Evolutionary conservation across 2,113 vertebrate species (phyloP).

Genomic region (Peromyscus maniculatus): DNA sequence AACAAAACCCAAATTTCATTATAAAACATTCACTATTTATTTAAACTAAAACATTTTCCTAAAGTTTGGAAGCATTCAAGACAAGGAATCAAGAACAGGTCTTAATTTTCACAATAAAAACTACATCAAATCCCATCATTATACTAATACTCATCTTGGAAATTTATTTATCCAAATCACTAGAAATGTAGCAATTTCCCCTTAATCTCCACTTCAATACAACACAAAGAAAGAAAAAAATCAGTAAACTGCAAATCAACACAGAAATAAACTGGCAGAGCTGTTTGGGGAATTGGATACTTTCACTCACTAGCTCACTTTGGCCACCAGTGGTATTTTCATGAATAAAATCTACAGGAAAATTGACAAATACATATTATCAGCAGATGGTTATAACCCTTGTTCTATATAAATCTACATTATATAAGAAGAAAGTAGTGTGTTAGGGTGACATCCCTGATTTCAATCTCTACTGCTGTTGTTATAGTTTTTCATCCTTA

Average conservation of each 20-base stretch:
- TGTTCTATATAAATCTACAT: slow-evolving; percentile 64
- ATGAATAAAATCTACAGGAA: slow-evolving; percentile 63
- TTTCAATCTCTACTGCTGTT: slow-evolving; percentile 54
- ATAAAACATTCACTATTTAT: slow-evolving; percentile 18
- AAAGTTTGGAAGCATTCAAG: slow-evolving; percentile 33
- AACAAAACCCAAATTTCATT: background rate
- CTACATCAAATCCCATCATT: background rate
- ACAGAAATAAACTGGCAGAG: slow-evolving; percentile 51
- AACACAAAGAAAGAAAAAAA: background rate
- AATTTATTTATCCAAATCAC: slow-evolving; percentile 42
- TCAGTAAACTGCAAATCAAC: slow-evolving; percentile 38
- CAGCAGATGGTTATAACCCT: slow-evolving; percentile 47
- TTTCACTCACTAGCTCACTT: slow-evolving; percentile 57
- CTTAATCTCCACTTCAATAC: slow-evolving; percentile 6
- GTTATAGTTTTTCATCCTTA: slow-evolving; percentile 28
- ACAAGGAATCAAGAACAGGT: background rate
- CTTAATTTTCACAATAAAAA: slow-evolving; percentile 31
- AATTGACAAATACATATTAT: slow-evolving; percentile 69
- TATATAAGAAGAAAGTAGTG: slow-evolving; percentile 67
- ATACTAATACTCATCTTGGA: background rate
- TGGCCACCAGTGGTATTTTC: slow-evolving; percentile 37
- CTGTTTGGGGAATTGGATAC: slow-evolving; percentile 52
- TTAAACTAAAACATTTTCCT: slow-evolving; percentile 41
- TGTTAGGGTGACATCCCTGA: slow-evolving; percentile 66
- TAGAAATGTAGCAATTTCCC: background rate